Base-by-base conservation (phyloP, 2,888 invertebrate species). In the Pterostichus niger region DNA sequence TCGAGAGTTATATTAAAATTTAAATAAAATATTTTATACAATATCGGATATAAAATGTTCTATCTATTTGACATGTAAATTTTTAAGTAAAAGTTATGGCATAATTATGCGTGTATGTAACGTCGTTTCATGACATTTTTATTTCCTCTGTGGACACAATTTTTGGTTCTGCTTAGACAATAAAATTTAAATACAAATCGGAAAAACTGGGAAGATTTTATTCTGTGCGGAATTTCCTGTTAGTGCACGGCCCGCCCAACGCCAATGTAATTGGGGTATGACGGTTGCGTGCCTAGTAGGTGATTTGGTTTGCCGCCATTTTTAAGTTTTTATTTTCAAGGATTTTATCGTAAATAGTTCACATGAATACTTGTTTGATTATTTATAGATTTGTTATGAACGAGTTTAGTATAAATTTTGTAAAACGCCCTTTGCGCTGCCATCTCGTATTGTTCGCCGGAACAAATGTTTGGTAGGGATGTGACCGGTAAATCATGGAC, bases 401-500 rank as follows among this genome's bases (percentile, higher is more conserved):
- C 59, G 10, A 59, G 17, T 24, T 64, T 35, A 35, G 13, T 35
- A n/a, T 64, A 46, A 52, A 52, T 33, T 52, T 52, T 75, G 44
- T 52, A 31, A 13, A 75, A 75, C 24, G 11, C 24, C 40, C 40
- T n/a, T 54, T 17, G 40, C 52, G 40, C 59, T 46, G 82, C 82
- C 82, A 82, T 82, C 82, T 82, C 61, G 11, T 73, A 33, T 44
- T 44, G 13, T 13, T 61, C 33, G 5, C n/a, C 24, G 44, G 75
- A 59, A 82, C 75, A 33, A 59, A 4, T 10, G 24, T 13, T 31
- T 59, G 82, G 33, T 75, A 46, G 75, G 75, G 82, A 82, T 75
- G 82, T 82, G 82, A 82, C 75, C 82, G 82, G 75, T 75, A 73
- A 82, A 82, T 75, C 75, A 75, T 82, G 82, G 82, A 75, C 59